Evolutionary conservation across 2,113 vertebrate species (phyloP).

Genomic region (Dolichotis patagonum): DNA sequence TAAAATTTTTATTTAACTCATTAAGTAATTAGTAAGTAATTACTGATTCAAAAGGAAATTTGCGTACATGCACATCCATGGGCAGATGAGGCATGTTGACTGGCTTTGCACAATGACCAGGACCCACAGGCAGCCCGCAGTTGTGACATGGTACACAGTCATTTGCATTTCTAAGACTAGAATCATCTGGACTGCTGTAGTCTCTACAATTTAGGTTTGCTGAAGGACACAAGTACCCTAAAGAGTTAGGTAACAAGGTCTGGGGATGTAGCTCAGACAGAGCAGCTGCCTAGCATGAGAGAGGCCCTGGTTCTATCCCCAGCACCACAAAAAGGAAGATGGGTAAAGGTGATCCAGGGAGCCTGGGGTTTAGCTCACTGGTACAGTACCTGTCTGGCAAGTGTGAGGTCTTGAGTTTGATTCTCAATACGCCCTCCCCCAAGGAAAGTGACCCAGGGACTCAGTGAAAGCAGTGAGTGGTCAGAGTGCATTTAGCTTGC

Average conservation of each 20-base stretch:
- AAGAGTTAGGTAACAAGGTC: not conserved
- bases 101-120: not conserved
- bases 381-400: no score
- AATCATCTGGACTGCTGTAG: not conserved
- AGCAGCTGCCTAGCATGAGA: not conserved
- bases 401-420: no score
- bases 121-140: fast-evolving
- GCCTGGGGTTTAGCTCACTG: no score
- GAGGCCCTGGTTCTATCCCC: not conserved
- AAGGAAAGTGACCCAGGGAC: not conserved
- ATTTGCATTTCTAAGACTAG: not conserved
- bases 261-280: no score
- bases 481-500: not conserved
- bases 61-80: not conserved
- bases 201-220: not conserved
- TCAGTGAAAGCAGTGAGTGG: no score
- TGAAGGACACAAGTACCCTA: not conserved
- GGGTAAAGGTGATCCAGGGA: not conserved
- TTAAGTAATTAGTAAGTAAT: conserved; percentile 35
- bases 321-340: not conserved
- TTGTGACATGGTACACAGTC: not conserved
- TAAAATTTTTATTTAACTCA: conserved; percentile 29
- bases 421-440: no score
- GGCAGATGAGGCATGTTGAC: not conserved
- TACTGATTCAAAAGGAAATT: not conserved